Evolutionary conservation across 2,113 vertebrate genomes (phyloP).

Genomic region (Mobula hypostoma): DNA sequence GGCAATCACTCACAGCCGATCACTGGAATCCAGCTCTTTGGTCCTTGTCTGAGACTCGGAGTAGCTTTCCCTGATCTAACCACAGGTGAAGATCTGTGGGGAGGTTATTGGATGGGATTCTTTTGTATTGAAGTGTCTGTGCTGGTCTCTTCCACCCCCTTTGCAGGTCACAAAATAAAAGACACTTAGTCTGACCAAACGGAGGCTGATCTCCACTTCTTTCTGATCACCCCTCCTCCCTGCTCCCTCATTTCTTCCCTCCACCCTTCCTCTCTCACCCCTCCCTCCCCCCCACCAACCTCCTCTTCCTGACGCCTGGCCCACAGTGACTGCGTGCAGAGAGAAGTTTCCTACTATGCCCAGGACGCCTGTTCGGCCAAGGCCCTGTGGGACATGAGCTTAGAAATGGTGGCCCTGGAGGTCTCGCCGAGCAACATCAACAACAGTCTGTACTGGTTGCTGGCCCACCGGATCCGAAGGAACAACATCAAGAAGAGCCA

Average conservation of each 20-base stretch:
- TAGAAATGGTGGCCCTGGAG: background rate
- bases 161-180: background rate
- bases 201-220: background rate
- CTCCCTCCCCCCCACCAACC: background rate
- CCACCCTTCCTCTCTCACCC: background rate
- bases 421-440: background rate
- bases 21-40: no score
- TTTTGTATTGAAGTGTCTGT: no score
- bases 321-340: background rate
- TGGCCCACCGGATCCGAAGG: background rate
- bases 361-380: background rate
- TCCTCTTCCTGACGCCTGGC: background rate
- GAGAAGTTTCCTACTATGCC: background rate
- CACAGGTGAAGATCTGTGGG: no score
- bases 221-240: background rate
- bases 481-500: background rate
- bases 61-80: no score
- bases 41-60: no score
- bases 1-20: no score
- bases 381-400: background rate
- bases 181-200: background rate
- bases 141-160: no score
- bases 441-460: background rate
- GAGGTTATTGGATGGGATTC: no score
- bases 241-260: background rate